Evolutionary conservation across 2,888 invertebrate species (phyloP).

Genomic region (Hydrotaea diabolus): DNA sequence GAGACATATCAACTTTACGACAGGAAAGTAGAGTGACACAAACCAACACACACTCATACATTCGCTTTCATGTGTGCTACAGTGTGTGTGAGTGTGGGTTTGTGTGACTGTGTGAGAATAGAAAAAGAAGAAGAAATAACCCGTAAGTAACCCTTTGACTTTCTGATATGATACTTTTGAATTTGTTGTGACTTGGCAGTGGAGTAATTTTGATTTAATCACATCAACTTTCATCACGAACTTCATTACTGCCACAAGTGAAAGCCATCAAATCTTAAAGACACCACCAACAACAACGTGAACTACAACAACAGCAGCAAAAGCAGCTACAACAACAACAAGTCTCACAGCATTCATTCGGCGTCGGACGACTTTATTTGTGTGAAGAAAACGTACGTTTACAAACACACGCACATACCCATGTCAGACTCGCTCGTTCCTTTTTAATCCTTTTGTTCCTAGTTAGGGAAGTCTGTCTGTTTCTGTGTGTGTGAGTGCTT

Average conservation of each 20-base stretch:
- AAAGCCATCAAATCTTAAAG: slow-evolving; percentile 52
- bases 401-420: not conserved
- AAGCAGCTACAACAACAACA: slow-evolving; percentile 7
- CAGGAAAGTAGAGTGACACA: slow-evolving; percentile 17
- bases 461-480: slow-evolving; percentile 19
- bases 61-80: not conserved
- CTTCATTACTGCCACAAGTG: slow-evolving; percentile 58
- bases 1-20: slow-evolving; percentile 32
- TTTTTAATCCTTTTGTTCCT: slow-evolving; percentile 44
- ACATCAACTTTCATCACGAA: slow-evolving; percentile 58
- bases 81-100: not conserved
- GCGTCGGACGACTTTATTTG: slow-evolving; percentile 27
- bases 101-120: not conserved
- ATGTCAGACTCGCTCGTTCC: not conserved
- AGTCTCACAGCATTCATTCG: not conserved
- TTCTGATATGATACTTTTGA: slow-evolving; percentile 46
- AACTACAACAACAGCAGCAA: slow-evolving; percentile 1
- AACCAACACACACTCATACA: not conserved
- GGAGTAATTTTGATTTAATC: slow-evolving; percentile 59
- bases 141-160: slow-evolving; percentile 34
- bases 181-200: slow-evolving; percentile 48
- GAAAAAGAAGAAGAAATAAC: slow-evolving; percentile 1
- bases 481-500: not conserved
- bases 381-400: slow-evolving; percentile 1
- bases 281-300: too few relatives aligned